Evolutionary conservation across 2,888 invertebrate genomes (phyloP).

Genomic region (Drymonia ruficornis): DNA sequence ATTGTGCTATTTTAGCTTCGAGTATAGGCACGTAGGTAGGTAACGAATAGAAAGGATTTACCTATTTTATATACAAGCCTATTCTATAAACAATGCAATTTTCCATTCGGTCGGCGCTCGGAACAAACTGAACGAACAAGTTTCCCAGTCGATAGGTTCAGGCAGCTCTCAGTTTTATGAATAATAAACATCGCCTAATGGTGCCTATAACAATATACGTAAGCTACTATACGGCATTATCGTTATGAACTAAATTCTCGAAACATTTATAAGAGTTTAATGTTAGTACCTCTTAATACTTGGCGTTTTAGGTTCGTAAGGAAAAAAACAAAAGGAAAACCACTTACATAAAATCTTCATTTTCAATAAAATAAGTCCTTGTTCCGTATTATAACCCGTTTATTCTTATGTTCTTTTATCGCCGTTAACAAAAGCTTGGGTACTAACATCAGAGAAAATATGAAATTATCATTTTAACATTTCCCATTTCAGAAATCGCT

Average conservation of each 20-base stretch:
- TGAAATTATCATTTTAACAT: conserved; percentile 32
- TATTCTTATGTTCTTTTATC: background rate
- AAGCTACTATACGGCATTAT: background rate
- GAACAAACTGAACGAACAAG: conserved; percentile 44
- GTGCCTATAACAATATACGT: conserved; percentile 11
- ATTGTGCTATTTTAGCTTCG: too few relatives aligned
- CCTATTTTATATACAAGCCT: conserved; percentile 21
- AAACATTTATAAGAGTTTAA: background rate
- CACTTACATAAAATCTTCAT: background rate
- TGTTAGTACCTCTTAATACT: background rate
- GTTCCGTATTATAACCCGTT: background rate
- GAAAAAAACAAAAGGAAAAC: background rate
- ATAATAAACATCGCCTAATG: conserved; percentile 40
- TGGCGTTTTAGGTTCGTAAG: background rate
- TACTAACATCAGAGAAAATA: conserved; percentile 14
- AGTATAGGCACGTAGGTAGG: too few relatives aligned
- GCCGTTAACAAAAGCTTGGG: background rate
- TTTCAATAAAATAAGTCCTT: too few relatives aligned
- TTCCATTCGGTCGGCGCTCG: conserved; percentile 43
- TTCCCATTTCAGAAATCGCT: conserved; percentile 32
- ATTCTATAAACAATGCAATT: conserved; percentile 47
- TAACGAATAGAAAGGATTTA: too few relatives aligned
- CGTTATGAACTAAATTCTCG: background rate
- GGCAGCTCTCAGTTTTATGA: conserved; percentile 38
- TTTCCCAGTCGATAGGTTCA: conserved; percentile 43